Evolutionary conservation across 1,140 invertebrate species (phyloP), one percentile per base, ranked within the genome.

Genomic region (Sarcophaga bullata): DNA sequence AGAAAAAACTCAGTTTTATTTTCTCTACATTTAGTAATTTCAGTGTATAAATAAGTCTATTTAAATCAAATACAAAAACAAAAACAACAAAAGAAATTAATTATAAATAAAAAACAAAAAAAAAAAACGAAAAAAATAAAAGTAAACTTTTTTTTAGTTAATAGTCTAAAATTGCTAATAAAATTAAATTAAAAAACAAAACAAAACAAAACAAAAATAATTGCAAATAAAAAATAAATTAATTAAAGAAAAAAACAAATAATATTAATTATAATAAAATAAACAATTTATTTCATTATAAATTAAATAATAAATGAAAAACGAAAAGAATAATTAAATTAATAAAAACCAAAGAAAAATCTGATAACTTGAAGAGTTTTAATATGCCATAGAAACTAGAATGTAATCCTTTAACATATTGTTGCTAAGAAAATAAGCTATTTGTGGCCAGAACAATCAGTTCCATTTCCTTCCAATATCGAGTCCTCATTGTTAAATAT

Each of bases 141-240:
- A n/a, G n/a, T n/a, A n/a, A n/a, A n/a, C n/a, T n/a, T 37, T 37
- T 68, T 68, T 68, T 68, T 68, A 68, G 62, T 68, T 68, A 68
- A 68, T 68, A 68, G 62, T n/a, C 9, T 68, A 68, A n/a, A 68
- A 68, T 68, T 68, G 62, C 62, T 68, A 68, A 17, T 68, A 19
- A 68, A 68, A 68, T 8, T 19, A 68, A 68, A 68, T 8, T 19
- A 68, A 68, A 17, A 25, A 19, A 17, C 19, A n/a, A n/a, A n/a
- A n/a, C n/a, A n/a, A n/a, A 8, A 68, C 17, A 68, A 19, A 7
- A 68, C 19, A 0, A 68, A 68, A 68, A 68, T 9, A 8, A 37
- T 37, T 37, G 25, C 10, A 19, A 7, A 68, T 19, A 1, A 68
- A 68, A 68, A 68, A 1, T 1, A 68, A 68, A 68, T 19, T 1